These are phyloP conservation scores for Sarcophaga carnaria DNA, from an alignment of 2,888 invertebrate genomes.

Conservation along the genomic window DNA sequence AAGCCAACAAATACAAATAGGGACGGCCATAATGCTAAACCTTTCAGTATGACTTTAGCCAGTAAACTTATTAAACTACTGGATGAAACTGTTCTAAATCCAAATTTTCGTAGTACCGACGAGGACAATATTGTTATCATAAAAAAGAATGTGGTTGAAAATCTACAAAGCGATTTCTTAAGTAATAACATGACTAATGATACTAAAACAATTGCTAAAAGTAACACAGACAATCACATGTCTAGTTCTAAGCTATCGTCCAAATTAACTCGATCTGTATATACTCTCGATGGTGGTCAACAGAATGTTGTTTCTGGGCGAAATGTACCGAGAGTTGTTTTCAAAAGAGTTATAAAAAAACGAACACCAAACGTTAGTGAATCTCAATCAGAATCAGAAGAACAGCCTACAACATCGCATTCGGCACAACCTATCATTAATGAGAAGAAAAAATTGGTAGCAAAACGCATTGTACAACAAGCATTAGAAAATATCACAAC, in stretches of 20 bases:
- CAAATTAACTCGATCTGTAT: constrained; percentile 24
- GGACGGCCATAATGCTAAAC: neutral
- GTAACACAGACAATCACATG: neutral
- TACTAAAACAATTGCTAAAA: neutral
- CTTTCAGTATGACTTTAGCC: constrained; percentile 33
- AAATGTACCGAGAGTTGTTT: neutral
- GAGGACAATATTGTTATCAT: constrained; percentile 57
- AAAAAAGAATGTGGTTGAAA: constrained; percentile 30
- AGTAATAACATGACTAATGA: neutral
- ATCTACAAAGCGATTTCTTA: constrained; percentile 36
- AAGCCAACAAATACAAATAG: constrained; percentile 19
- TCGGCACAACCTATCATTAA: neutral
- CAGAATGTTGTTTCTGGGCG: constrained; percentile 18
- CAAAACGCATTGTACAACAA: constrained; percentile 26
- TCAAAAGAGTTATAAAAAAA: neutral
- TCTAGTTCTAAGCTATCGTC: neutral
- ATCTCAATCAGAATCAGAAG: neutral
- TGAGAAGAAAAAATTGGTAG: neutral
- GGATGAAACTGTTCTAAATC: constrained; percentile 50
- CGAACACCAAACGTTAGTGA: neutral
- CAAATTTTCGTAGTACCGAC: constrained; percentile 39
- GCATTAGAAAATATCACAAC: constrained; percentile 35
- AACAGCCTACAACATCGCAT: neutral
- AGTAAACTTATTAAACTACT: constrained; percentile 42
- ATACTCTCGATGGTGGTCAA: constrained; percentile 37